Conservation (phyloP, 2,888 invertebrate species). For the Flexamia atlantica region DNA sequence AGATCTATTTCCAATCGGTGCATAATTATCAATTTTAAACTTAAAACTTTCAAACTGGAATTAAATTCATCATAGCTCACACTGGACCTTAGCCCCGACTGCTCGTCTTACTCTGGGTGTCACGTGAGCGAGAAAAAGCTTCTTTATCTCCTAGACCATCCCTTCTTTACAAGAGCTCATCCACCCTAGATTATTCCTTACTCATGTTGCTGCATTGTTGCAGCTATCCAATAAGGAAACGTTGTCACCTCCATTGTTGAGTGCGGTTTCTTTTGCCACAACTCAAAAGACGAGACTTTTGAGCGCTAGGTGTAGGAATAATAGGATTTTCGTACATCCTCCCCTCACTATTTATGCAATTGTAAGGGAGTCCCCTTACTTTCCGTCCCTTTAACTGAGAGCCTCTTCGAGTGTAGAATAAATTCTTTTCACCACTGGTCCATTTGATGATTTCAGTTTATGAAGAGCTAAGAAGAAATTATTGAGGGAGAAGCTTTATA, state of each 20-base stretch:
- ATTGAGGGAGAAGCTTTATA: background rate
- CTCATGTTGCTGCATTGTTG: too few species aligned
- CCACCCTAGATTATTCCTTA: too few species aligned
- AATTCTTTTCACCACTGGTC: background rate
- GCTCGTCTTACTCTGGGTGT: too few species aligned
- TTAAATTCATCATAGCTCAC: too few species aligned
- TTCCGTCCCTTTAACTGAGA: background rate
- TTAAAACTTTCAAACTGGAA: too few species aligned
- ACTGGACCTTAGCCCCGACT: too few species aligned
- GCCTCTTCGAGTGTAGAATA: background rate
- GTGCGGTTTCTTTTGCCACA: background rate
- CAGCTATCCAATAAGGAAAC: too few species aligned
- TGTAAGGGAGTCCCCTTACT: background rate
- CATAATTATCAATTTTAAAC: too few species aligned
- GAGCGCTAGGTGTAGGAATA: background rate
- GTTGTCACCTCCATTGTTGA: background rate
- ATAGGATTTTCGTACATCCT: background rate
- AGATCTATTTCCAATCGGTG: too few species aligned
- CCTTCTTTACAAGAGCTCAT: too few species aligned
- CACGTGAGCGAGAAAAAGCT: too few species aligned
- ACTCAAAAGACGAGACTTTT: background rate
- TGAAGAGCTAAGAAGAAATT: background rate
- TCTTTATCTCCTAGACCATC: too few species aligned
- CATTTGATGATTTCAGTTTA: background rate
- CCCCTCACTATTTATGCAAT: background rate